Evolutionary conservation across 2,797 vertebrate species (phyloP), one percentile per base, ranked within the genome.

Genomic region (Enteromius unitaeniatus): DNA sequence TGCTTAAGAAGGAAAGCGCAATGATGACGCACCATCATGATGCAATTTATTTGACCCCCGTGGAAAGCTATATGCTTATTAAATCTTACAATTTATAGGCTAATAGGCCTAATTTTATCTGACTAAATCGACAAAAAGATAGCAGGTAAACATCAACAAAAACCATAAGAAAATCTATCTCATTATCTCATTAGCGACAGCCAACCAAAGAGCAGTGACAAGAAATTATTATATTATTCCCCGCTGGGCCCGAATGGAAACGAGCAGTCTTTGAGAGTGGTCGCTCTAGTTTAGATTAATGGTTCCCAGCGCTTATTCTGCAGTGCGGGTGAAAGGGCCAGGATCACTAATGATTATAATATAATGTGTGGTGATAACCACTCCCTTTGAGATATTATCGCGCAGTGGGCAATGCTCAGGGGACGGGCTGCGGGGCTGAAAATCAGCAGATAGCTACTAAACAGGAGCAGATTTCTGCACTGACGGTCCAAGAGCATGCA

Each of bases 271-370:
- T 84, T 80, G 85, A 80, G 84, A 92, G 87, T 91, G 86, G 87
- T 87, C 90, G 88, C 86, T 89, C 88, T 90, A 89, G 90, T 94
- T 91, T 92, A 95, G 93, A 95, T 95, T 91, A 95, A 95, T 95
- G 93, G 89, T 87, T 84, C 91, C 89, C 84, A 6, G 87, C 90
- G 91, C 87, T 93, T 93, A 92, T 94, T 94, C 92, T 93, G 94
- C 93, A 93, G 92, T 89, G 87, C 87, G 91, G 94, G 94, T 95
- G 93, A 95, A 95, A 94, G 93, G 94, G 93, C 93, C 87, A 90
- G 92, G 93, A 94, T 95, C 93, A 94, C 93, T 95, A 94, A 95
- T 95, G 94, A 95, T 95, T 95, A 94, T 92, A 94, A 94, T 94
- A 95, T 94, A 94, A 95, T 93, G 93, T 93, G 92, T 88, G 89